Evolutionary conservation across 2,888 invertebrate species (phyloP).

Genomic region (Druceiella hillmani): DNA sequence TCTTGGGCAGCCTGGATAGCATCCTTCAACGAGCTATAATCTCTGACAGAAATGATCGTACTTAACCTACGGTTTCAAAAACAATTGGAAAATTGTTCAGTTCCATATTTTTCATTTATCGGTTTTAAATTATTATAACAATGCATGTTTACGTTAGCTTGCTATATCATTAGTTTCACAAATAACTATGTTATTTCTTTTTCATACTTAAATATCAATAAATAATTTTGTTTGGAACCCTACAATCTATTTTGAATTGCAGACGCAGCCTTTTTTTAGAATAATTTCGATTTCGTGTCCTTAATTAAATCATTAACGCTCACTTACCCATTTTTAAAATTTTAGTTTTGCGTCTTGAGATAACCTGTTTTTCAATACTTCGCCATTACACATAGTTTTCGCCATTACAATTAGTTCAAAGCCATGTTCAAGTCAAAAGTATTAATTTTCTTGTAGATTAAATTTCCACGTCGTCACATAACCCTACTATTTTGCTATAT

Average conservation of each 20-base stretch:
- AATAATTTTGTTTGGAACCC: background rate
- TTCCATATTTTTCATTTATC: conserved; percentile 5
- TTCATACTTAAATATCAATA: conserved; percentile 1
- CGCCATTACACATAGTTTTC: too few species aligned
- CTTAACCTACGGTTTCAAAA: conserved; percentile 1
- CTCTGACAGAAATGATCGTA: conserved; percentile 8
- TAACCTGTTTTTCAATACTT: background rate
- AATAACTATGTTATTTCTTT: conserved; percentile 5
- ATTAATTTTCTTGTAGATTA: too few species aligned
- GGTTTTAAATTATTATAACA: conserved; percentile 2
- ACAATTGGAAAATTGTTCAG: conserved; percentile 4
- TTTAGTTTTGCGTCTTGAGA: background rate
- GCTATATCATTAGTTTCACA: conserved; percentile 5
- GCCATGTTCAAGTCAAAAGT: too few species aligned
- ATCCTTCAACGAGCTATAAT: conserved; percentile 13
- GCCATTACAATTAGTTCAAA: too few species aligned
- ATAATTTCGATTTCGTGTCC: background rate
- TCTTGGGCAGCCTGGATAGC: conserved; percentile 15
- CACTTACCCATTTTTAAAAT: background rate
- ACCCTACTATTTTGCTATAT: too few species aligned
- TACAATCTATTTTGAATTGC: background rate
- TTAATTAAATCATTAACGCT: background rate
- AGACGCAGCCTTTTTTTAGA: background rate
- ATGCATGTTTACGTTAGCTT: background rate
- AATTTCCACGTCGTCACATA: too few species aligned